phyloP scores from a whole-genome alignment of 1,140 invertebrate genomes.

The Branchinecta lindahli region DNA sequence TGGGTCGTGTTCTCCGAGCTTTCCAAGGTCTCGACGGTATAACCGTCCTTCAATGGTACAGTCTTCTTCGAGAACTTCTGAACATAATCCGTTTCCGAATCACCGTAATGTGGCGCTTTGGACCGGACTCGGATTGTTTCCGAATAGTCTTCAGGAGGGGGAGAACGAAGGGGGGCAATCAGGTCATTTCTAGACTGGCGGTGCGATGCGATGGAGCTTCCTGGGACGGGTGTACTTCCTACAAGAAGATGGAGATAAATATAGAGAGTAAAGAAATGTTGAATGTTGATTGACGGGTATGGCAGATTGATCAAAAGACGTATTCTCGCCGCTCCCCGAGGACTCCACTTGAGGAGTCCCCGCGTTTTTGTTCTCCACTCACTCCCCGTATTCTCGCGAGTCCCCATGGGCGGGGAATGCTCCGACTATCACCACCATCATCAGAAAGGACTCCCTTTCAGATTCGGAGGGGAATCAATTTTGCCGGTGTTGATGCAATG shows the following conservation, averaged over 20 bases:
- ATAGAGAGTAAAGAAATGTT: too few species aligned
- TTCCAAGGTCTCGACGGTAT: slow-evolving; percentile 44
- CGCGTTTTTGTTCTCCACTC: too few species aligned
- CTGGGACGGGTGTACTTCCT: slow-evolving; percentile 1
- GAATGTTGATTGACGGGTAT: too few species aligned
- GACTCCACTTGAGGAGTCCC: too few species aligned
- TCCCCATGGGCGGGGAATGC: too few species aligned
- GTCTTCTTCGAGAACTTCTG: slow-evolving; percentile 48
- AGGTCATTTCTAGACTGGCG: neutral
- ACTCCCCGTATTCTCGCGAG: too few species aligned
- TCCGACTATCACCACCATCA: too few species aligned
- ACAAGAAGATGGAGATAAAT: neutral
- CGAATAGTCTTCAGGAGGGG: slow-evolving; percentile 48
- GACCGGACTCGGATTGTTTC: slow-evolving; percentile 49
- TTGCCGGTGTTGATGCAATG: too few species aligned
- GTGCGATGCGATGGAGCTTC: neutral
- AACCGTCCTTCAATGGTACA: slow-evolving; percentile 42
- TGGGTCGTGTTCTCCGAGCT: slow-evolving; percentile 48
- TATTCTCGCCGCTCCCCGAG: too few species aligned
- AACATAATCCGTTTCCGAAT: slow-evolving; percentile 42
- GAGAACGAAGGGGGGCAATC: slow-evolving; percentile 27
- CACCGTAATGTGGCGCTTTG: slow-evolving; percentile 42
- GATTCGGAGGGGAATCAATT: too few species aligned
- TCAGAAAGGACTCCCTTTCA: too few species aligned
- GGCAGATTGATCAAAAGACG: too few species aligned